A percentile compares a stretch with the other conserved stretches of the same genome.
Conservation (phyloP, 2,113 vertebrate genomes). For the Laticauda colubrina region DNA sequence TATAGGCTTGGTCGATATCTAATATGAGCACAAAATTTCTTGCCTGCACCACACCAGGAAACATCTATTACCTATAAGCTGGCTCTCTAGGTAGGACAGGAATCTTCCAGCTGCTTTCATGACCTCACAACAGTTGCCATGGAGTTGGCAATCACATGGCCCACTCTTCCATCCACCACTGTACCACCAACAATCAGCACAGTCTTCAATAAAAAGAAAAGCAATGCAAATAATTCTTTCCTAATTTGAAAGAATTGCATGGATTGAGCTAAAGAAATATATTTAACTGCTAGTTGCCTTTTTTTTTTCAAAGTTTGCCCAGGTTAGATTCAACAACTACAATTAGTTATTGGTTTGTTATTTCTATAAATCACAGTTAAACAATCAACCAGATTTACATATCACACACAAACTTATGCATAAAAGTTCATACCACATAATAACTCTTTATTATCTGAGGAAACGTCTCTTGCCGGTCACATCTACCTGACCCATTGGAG, state of each 20-base stretch:
- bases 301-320: not conserved
- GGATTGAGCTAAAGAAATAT: not conserved
- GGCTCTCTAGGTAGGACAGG: not conserved
- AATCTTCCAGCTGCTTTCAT: not conserved
- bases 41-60: not conserved
- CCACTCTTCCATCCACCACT: not conserved
- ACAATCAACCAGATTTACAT: not conserved
- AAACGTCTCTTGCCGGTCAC: no score
- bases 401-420: not conserved
- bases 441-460: not conserved
- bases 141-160: not conserved
- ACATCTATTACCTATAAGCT: slow-evolving; percentile 8
- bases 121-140: slow-evolving; percentile 21
- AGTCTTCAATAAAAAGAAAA: not conserved
- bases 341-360: not conserved
- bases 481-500: no score
- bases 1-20: not conserved
- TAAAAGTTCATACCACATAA: not conserved
- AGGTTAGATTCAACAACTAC: not conserved
- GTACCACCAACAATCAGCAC: not conserved
- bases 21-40: not conserved
- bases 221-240: not conserved
- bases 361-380: not conserved
- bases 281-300: not conserved
- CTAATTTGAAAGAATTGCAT: not conserved